Percentiles rank a stretch among this genome's conserved stretches.
Conservation (phyloP, 1,140 invertebrate genomes). For the Trachymyrmex septentrionalis region DNA sequence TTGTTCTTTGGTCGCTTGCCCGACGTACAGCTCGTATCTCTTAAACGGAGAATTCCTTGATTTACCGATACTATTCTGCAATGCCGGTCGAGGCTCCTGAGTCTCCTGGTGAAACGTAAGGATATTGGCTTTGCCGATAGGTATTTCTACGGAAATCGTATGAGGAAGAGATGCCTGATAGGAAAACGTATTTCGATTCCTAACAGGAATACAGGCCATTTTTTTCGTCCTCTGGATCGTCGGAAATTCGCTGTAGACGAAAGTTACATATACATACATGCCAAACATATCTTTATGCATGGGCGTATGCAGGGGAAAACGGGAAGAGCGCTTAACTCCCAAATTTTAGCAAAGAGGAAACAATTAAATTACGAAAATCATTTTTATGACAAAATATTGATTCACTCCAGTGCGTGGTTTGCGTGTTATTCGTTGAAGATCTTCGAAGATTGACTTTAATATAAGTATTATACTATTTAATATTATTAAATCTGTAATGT, state of each 20-base stretch:
- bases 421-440: too few species aligned
- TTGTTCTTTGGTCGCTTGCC: conserved; percentile 51
- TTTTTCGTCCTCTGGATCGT: conserved; percentile 67
- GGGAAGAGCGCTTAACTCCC: too few species aligned
- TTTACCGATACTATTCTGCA: conserved; percentile 81
- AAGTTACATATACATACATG: not conserved
- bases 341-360: too few species aligned
- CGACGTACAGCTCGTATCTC: conserved; percentile 32
- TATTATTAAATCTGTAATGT: too few species aligned
- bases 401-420: too few species aligned
- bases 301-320: too few species aligned
- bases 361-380: too few species aligned
- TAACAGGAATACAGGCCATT: conserved; percentile 74
- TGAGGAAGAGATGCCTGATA: conserved; percentile 81
- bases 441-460: too few species aligned
- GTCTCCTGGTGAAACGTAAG: conserved; percentile 70
- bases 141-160: conserved; percentile 75
- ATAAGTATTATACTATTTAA: too few species aligned
- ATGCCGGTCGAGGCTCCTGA: conserved; percentile 74
- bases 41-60: conserved; percentile 76
- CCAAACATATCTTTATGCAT: not conserved
- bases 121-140: conserved; percentile 73
- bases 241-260: conserved; percentile 27
- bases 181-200: conserved; percentile 81
- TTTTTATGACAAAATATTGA: too few species aligned